A percentile compares a stretch with the other conserved stretches of the same genome.
Conservation (phyloP, 1,140 invertebrate genomes). For the Adoxophyes honmai region DNA sequence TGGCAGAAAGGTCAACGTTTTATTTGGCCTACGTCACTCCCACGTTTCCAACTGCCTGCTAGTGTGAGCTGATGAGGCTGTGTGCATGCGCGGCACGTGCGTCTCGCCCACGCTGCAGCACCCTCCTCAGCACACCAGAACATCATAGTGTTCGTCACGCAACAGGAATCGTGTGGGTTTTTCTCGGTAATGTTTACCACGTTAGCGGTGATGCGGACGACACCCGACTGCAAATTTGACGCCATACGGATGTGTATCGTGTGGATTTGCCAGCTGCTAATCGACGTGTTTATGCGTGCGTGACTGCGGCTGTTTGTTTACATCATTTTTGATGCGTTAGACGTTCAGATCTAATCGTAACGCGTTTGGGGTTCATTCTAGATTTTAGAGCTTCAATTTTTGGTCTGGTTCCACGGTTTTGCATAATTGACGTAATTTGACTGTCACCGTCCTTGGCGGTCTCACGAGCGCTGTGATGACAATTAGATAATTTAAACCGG, state of each 20-base stretch:
- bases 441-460: constrained; percentile 30
- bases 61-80: constrained; percentile 31
- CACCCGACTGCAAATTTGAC: constrained; percentile 35
- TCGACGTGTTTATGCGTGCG: constrained; percentile 20
- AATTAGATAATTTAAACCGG: constrained; percentile 8
- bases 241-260: constrained; percentile 19
- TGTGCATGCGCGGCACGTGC: constrained; percentile 47
- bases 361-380: too few relatives aligned
- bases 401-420: constrained; percentile 8
- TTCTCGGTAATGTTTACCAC: constrained; percentile 52
- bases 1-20: constrained; percentile 33
- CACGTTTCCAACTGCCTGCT: constrained; percentile 35
- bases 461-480: constrained; percentile 23
- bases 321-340: background rate
- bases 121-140: background rate
- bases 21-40: constrained; percentile 42
- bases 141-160: constrained; percentile 25
- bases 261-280: constrained; percentile 21
- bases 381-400: too few relatives aligned
- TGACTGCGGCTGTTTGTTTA: constrained; percentile 17
- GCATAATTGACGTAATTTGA: constrained; percentile 32
- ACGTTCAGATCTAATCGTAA: too few relatives aligned
- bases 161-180: constrained; percentile 55
- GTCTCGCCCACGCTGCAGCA: constrained; percentile 43
- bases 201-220: constrained; percentile 23